phyloP scores from a whole-genome alignment of 2,888 invertebrate genomes.

The Suillia variegata region DNA sequence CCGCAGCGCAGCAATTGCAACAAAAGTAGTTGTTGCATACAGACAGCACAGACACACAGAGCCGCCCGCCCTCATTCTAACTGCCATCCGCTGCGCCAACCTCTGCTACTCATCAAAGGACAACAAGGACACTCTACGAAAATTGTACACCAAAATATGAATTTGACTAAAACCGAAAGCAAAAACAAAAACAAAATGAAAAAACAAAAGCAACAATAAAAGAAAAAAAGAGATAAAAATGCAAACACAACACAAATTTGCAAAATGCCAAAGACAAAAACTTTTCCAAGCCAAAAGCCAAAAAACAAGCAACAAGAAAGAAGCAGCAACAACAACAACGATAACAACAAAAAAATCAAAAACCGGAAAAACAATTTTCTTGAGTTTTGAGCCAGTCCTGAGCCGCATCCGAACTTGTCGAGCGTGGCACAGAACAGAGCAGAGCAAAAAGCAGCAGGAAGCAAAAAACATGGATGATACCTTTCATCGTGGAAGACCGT shows the following conservation, averaged over 20 bases:
- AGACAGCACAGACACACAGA: neutral
- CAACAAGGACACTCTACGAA: too few species aligned
- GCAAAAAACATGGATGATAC: too few species aligned
- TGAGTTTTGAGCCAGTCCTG: conserved; percentile 1
- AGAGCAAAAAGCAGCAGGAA: neutral
- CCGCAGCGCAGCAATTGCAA: neutral
- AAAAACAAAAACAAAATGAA: conserved; percentile 45
- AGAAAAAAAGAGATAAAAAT: conserved; percentile 51
- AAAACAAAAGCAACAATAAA: conserved; percentile 46
- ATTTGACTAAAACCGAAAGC: neutral
- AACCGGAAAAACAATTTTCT: conserved; percentile 9
- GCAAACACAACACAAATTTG: conserved; percentile 27
- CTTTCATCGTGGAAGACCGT: too few species aligned
- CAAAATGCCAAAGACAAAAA: conserved; percentile 28
- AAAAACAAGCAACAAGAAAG: too few species aligned
- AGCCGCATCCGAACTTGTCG: neutral
- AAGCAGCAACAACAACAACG: too few species aligned
- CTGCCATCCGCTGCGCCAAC: neutral
- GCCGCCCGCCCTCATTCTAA: neutral
- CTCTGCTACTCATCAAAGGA: neutral
- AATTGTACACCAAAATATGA: neutral
- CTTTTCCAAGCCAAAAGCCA: conserved; percentile 24
- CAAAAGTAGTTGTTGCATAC: neutral
- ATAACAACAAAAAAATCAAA: too few species aligned
- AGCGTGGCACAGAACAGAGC: neutral